Base-by-base conservation (phyloP, 2,797 vertebrate species). In the Zonotrichia albicollis region DNA sequence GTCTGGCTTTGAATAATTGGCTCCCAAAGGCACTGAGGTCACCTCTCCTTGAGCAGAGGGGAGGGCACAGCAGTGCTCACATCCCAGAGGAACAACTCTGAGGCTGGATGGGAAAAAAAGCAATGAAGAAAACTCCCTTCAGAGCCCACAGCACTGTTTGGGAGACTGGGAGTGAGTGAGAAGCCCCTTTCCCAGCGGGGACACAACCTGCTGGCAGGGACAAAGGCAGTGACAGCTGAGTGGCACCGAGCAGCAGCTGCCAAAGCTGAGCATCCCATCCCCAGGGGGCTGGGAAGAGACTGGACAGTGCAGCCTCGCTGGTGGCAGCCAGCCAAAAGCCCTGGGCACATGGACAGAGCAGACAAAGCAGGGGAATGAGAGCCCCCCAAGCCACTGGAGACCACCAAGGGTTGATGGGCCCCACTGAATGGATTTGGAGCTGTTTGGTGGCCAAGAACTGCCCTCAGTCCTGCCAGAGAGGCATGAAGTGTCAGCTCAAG, bases 141-240 rank as follows among this genome's bases (percentile, higher is more conserved):
- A 30, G 67, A 75, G 29, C 71, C 38, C 15, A 2, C 4, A 9
- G 77, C 60, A 21, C 75, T 25, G 26, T 17, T 74, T 3, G 42
- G 48, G 36, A 40, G 38, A 13, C 29, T 13, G 46, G 70, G 54
- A 74, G 22, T 6, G 1, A 11, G 76, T 20, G 74, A 84, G 55
- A 11, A 82, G 46, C 10, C 26, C 64, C 16, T 78, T 0, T 40
- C 40, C 0, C 34, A 60, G 57, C 5, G 0, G 13, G 68, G 75
- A 57, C 32, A 21, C 2, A 2, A 53, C 27, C 2, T 10, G 13
- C 67, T 29, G 71, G 68, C 46, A 40, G 68, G 54, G 82, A 90
- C 81, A 85, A 60, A 87, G 81, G 64, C 77, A 9, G 36, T 55
- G 95, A 43, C 81, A 89, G 64, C 77, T 66, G 89, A 93, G 84